Evolutionary conservation across 2,113 vertebrate genomes (phyloP).

Genomic region (Tenebrosternarchus preto): DNA sequence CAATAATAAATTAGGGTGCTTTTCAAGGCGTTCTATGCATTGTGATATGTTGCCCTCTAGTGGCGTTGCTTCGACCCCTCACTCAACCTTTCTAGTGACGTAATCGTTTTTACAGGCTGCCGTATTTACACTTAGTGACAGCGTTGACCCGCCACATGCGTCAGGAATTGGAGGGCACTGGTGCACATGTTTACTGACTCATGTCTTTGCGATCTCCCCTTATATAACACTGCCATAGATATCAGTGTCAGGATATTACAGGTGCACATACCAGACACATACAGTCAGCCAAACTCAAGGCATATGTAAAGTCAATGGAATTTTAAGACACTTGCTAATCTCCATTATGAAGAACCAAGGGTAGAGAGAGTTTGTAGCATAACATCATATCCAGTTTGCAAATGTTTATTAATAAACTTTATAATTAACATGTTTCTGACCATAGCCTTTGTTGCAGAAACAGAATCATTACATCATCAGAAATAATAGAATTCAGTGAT

Average conservation of each 20-base stretch:
- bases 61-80: background rate
- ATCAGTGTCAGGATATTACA: background rate
- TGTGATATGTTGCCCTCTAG: background rate
- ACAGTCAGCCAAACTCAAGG: background rate
- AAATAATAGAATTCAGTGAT: background rate
- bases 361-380: background rate
- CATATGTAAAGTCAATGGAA: background rate
- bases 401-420: background rate
- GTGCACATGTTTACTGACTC: background rate
- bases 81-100: background rate
- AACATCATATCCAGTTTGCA: background rate
- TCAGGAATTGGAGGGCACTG: background rate
- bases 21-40: background rate
- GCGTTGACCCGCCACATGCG: background rate
- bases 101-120: background rate
- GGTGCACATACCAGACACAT: background rate
- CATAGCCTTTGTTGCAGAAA: background rate
- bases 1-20: background rate
- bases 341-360: background rate
- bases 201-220: background rate
- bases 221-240: background rate
- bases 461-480: slow-evolving; percentile 21
- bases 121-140: background rate
- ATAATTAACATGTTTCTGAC: background rate
- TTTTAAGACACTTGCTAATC: background rate